Evolutionary conservation across 1,140 invertebrate species (phyloP).

Genomic region (Nymphalis io): DNA sequence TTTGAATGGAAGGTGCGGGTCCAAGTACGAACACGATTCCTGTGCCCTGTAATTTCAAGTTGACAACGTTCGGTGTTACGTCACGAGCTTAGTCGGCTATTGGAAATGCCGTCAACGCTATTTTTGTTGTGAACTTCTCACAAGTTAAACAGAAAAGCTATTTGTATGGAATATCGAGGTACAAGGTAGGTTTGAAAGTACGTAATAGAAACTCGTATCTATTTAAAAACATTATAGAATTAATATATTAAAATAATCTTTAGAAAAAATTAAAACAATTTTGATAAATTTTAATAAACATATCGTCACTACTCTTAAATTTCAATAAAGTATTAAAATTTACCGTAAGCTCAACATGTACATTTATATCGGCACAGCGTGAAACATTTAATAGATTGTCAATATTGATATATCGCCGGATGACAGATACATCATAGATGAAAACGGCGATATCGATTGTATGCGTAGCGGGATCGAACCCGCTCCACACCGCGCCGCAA

Average conservation of each 20-base stretch:
- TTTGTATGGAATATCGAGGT: slow-evolving; percentile 1
- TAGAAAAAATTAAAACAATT: neutral
- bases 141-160: slow-evolving; percentile 15
- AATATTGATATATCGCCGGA: slow-evolving; percentile 29
- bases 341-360: neutral
- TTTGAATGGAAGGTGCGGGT: slow-evolving; percentile 59
- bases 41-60: slow-evolving; percentile 65
- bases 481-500: slow-evolving; percentile 44
- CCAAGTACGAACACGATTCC: slow-evolving; percentile 45
- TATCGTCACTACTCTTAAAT: neutral
- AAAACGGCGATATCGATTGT: slow-evolving; percentile 54
- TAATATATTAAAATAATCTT: too few relatives aligned
- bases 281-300: neutral
- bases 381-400: slow-evolving; percentile 36
- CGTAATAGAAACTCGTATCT: too few relatives aligned
- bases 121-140: slow-evolving; percentile 44
- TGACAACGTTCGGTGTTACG: slow-evolving; percentile 47
- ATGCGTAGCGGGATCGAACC: slow-evolving; percentile 50
- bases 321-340: slow-evolving; percentile 14
- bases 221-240: too few relatives aligned
- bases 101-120: slow-evolving; percentile 38
- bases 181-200: neutral
- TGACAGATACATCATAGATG: slow-evolving; percentile 41
- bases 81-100: slow-evolving; percentile 38
- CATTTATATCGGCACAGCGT: slow-evolving; percentile 17